Base-by-base conservation (phyloP, 2,888 invertebrate species). In the Volucella inflata region DNA sequence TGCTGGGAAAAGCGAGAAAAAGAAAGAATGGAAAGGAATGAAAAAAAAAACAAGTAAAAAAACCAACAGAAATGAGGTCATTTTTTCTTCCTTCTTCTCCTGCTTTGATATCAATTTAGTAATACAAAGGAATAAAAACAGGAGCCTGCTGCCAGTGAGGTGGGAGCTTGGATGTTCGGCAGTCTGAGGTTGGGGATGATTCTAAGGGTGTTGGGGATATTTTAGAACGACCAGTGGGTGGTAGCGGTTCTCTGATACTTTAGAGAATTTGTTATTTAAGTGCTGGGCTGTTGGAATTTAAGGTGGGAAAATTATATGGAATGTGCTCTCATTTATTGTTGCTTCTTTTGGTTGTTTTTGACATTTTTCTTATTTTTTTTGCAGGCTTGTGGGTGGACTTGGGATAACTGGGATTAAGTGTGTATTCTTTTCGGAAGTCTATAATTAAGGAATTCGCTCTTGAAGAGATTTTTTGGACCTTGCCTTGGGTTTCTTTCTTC, bases 71-170 rank as follows among this genome's bases (percentile, higher is more conserved):
- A 85, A 85, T 85, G 85, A 85, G 85, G 85, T 85, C 81, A 85
- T 85, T 85, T 85, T 85, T 85, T 81, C 65, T 72, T 85, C 68
- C 76, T 60, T 76, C 85, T 76, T 77, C 85, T 81, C 57, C 71
- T 72, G 85, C 85, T 72, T 85, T 85, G 85, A 85, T 85, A 85
- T 85, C 85, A 85, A 85, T 85, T 85, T 85, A 85, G 85, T 85
- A 85, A 85, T 81, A 85, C 85, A 85, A 85, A 81, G 72, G 81
- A 85, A 85, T 85, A 85, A 81, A 85, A 85, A 77, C 81, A 72
- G 85, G 81, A 81, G 81, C 71, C 62, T 46, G 12, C 17, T 42
- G 50, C 11, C 38, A 62, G 17, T 14, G 53, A 53, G 51, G 36
- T n/a, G 50, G 17, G 53, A 16, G 30, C 30, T 9, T 36, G 30